Percentiles rank a stretch among this genome's conserved stretches.
phyloP scores from a whole-genome alignment of 2,113 vertebrate species.

The Ophthalmolycus amberensis region DNA sequence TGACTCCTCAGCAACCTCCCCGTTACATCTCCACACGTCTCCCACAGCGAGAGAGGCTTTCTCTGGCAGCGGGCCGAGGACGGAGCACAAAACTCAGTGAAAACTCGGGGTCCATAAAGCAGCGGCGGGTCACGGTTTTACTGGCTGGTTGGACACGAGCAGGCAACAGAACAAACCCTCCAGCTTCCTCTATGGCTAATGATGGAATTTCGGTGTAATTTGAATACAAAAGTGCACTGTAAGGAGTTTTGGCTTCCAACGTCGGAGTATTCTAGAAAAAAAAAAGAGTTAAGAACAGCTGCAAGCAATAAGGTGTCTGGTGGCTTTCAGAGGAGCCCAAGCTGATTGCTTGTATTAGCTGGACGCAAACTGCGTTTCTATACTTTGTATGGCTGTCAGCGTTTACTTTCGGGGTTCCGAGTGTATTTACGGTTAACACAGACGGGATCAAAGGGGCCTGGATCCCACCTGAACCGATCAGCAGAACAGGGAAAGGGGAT shows the following conservation, averaged over 20 bases:
- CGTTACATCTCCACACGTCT: constrained; percentile 68
- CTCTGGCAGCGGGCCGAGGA: constrained; percentile 57
- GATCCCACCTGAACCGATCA: constrained; percentile 35
- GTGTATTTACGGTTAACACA: constrained; percentile 1
- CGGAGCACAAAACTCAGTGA: constrained; percentile 43
- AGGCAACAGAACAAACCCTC: constrained; percentile 12
- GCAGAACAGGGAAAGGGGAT: constrained; percentile 7
- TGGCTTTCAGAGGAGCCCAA: constrained; percentile 48
- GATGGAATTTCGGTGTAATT: constrained; percentile 51
- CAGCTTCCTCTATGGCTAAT: constrained; percentile 29
- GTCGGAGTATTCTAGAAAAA: constrained; percentile 16
- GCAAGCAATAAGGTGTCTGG: constrained; percentile 65
- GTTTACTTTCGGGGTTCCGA: not conserved
- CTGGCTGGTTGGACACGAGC: constrained; percentile 20
- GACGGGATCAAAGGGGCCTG: not conserved
- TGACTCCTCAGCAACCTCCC: constrained; percentile 61
- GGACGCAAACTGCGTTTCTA: constrained; percentile 46
- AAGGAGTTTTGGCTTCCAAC: constrained; percentile 46
- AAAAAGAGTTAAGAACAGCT: constrained; percentile 58
- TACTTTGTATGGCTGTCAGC: constrained; percentile 38
- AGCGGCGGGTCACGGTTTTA: constrained; percentile 45
- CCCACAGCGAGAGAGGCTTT: constrained; percentile 56
- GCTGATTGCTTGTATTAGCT: constrained; percentile 54
- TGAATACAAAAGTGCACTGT: constrained; percentile 54
- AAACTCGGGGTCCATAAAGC: constrained; percentile 28